Evolutionary conservation across 2,888 invertebrate species (phyloP), one percentile per base, ranked within the genome.

Genomic region (Thelaira solivaga): DNA sequence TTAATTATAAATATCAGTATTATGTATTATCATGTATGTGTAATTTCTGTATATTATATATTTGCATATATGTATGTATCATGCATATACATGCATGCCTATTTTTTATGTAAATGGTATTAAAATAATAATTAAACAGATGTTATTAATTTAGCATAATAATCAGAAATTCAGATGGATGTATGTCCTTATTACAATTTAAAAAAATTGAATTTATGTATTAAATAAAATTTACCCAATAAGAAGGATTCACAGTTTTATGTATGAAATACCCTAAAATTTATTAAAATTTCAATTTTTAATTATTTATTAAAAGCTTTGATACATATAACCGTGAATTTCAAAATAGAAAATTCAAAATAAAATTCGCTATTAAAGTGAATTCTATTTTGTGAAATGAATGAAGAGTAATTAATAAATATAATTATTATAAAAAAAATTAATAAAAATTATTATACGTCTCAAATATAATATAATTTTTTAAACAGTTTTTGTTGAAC

Each of bases 61-160:
- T 51, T 20, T 49, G 49, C 16, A 18, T 45, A 24, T 65, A 62
- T 61, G 18, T 68, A 64, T 53, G 43, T 53, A 49, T 3, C 36
- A 51, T 76, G 51, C 8, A 16, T 43, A 57, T 76, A 41, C 29
- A 72, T 64, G 20, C 20, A 74, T 82, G 73, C 75, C 68, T 84
- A 81, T 80, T 34, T 55, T 34, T 18, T 85, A 83, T 86, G 84
- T 84, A 86, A 86, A 86, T 84, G 84, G 84, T 67, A 71, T 71
- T 76, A 20, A 53, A 47, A 57, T 64, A 22, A 22, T 18, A 36
- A n/a, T 34, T 45, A 45, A 26, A 39, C 7, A 36, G 18, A 72
- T 22, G 45, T 39, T 31, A 39, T 49, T 31, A 47, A 47, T 55
- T 3, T 10, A 51, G 31, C 8, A 43, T 36, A 39, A 11, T 24